Evolutionary conservation across 2,888 invertebrate species (phyloP), one percentile per base, ranked within the genome.

Genomic region (Lithophane semibrunnea): DNA sequence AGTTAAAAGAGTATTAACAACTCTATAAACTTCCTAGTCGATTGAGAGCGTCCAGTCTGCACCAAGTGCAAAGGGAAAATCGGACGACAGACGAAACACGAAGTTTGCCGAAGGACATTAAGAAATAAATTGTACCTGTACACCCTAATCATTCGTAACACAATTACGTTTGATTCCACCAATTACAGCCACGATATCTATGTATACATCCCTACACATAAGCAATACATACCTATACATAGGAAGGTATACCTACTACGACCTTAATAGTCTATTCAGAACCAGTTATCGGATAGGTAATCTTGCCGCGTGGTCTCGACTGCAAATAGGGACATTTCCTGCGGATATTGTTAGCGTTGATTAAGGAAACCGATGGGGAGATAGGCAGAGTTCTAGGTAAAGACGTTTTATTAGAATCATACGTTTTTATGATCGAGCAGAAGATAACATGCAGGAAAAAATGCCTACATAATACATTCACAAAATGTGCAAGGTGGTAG

Each of bases 261-360:
- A 21, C 21, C 49, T 63, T 82, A 82, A 83, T 74, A 54, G 79
- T 29, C 73, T 49, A 83, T 82, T 70, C 69, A 66, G 72, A 65
- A 70, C 37, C 37, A 47, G 73, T 83, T 83, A 82, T 82, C 81
- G 69, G 66, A 67, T 83, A n/a, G n/a, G n/a, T n/a, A 70, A 82
- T 83, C 73, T 83, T 66, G 79, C 61, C 49, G 18, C 69, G 79
- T 67, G 81, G 69, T 82, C 81, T 66, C 42, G 81, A 83, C 84
- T 83, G 73, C 56, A 56, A 82, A 82, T 79, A 21, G 73, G 65
- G 44, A 66, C 65, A 67, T 83, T 82, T 79, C 84, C 84, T 29
- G 16, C 60, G 81, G 84, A 82, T 70, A 82, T 83, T 67, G 56
- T 37, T n/a, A 18, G 10, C 80, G 64, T 75, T 68, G 67, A 75